These are phyloP conservation scores for Coilia nasus DNA, from an alignment of 2,797 vertebrate species.

Conservation along the genomic window DNA sequence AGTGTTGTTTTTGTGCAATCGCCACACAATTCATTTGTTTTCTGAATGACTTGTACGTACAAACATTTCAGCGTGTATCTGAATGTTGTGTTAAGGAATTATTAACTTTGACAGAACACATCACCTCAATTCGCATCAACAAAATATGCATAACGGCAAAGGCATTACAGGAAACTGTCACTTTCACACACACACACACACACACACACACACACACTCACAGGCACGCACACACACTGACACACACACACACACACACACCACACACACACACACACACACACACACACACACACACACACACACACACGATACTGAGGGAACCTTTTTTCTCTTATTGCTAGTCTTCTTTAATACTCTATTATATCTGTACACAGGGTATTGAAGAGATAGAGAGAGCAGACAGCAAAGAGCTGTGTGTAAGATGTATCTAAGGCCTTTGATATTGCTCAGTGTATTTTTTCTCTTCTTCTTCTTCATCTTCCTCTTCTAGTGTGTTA, in stretches of 20 bases:
- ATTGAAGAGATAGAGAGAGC: slow-evolving; percentile 44
- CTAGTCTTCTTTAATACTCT: background rate
- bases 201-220: slow-evolving; percentile 4
- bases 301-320: background rate
- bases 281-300: slow-evolving; percentile 10
- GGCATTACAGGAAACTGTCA: background rate
- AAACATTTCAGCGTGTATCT: background rate
- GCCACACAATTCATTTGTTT: background rate
- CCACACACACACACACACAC: slow-evolving; percentile 12
- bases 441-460: slow-evolving; percentile 76
- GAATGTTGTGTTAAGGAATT: background rate
- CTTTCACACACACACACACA: background rate
- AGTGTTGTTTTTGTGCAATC: background rate
- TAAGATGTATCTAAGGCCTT: slow-evolving; percentile 71
- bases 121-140: background rate
- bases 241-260: background rate
- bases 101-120: background rate
- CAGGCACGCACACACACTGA: background rate
- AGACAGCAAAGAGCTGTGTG: slow-evolving; percentile 55
- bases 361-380: background rate
- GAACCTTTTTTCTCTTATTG: background rate
- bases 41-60: background rate
- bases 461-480: background rate
- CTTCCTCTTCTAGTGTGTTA: slow-evolving; percentile 70
- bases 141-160: background rate